Conservation (phyloP, 2,113 vertebrate genomes). For the Xerus inauris region DNA sequence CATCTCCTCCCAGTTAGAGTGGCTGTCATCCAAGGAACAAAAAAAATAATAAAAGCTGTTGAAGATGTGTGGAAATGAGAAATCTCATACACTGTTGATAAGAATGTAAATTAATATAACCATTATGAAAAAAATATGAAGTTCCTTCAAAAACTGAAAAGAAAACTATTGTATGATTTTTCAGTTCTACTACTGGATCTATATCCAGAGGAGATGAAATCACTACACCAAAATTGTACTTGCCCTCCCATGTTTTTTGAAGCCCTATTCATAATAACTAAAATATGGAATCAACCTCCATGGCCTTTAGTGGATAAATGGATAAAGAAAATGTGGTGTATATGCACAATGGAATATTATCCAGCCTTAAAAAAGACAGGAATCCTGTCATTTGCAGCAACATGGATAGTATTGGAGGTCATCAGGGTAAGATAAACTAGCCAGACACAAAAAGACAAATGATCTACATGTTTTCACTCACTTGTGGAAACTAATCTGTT, state of each 20-base stretch:
- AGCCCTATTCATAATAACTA: not conserved
- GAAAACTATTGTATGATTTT: not conserved
- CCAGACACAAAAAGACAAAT: not conserved
- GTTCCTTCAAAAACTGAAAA: not conserved
- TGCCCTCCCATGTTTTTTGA: not conserved
- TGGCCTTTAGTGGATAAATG: not conserved
- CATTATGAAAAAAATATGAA: not conserved
- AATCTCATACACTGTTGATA: not conserved
- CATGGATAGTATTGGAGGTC: not conserved
- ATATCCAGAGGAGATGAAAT: not conserved
- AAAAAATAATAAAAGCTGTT: not conserved
- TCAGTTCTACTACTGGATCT: not conserved
- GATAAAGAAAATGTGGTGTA: not conserved
- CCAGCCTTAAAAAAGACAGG: not conserved
- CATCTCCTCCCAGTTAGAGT: not conserved
- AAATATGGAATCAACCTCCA: not conserved
- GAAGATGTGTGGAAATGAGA: not conserved
- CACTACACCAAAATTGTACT: not conserved
- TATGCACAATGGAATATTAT: not conserved
- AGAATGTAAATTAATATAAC: not conserved
- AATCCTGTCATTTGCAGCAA: not conserved
- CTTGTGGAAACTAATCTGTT: not conserved
- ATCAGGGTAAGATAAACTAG: not conserved
- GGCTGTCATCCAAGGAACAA: not conserved
- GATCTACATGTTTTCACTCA: not conserved